Evolutionary conservation across 1,140 invertebrate genomes (phyloP).

Genomic region (Ladona fulva): DNA sequence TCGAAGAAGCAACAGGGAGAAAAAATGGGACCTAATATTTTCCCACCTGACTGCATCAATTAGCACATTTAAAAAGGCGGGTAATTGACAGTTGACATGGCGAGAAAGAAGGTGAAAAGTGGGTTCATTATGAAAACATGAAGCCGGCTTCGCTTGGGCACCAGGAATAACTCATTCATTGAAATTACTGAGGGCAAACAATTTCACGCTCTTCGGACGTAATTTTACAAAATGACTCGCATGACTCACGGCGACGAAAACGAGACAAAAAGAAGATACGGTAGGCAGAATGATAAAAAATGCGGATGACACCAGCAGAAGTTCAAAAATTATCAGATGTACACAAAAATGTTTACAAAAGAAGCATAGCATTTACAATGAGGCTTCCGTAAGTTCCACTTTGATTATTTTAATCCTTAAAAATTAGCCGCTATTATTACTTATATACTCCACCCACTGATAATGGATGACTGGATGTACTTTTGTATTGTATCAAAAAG

Average conservation of each 20-base stretch:
- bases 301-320: neutral
- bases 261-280: neutral
- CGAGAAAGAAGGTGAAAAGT: neutral
- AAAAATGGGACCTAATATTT: neutral
- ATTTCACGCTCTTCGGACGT: neutral
- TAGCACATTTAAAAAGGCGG: conserved; percentile 6
- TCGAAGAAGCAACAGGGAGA: neutral
- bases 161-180: neutral
- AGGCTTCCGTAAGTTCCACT: neutral
- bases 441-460: too few relatives aligned
- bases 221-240: neutral
- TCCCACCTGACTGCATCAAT: conserved; percentile 7
- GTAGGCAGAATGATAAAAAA: too few relatives aligned
- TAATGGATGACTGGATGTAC: too few relatives aligned
- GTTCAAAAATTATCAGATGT: neutral
- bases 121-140: conserved; percentile 9
- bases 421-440: too few relatives aligned
- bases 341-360: neutral
- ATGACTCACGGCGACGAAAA: neutral
- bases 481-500: too few relatives aligned
- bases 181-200: neutral
- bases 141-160: neutral
- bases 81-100: neutral
- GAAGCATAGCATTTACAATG: neutral
- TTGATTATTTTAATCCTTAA: too few relatives aligned